Evolutionary conservation across 2,888 invertebrate genomes (phyloP).

Genomic region (Physocephala rufipes): DNA sequence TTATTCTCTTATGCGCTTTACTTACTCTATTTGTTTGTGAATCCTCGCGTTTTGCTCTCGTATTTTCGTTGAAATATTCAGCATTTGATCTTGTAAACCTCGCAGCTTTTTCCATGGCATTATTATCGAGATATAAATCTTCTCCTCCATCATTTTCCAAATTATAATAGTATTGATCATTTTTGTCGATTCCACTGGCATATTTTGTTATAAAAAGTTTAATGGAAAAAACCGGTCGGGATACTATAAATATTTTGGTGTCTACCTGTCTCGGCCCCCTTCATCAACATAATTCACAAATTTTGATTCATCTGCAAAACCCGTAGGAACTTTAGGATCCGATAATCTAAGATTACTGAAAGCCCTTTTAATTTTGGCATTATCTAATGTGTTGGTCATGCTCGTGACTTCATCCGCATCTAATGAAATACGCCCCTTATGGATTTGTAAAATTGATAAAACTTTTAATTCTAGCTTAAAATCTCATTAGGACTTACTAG

Average conservation of each 20-base stretch:
- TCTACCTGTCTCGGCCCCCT: conserved; percentile 38
- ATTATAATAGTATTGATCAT: conserved; percentile 18
- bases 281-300: conserved; percentile 40
- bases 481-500: conserved; percentile 19
- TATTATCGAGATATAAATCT: not conserved
- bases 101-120: conserved; percentile 19
- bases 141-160: conserved; percentile 41
- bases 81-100: too few relatives aligned
- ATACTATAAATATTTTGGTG: too few relatives aligned
- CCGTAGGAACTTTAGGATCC: conserved; percentile 54
- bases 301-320: conserved; percentile 52
- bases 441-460: not conserved
- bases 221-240: too few relatives aligned
- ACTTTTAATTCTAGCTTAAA: not conserved
- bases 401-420: conserved; percentile 41
- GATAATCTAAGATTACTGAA: conserved; percentile 54
- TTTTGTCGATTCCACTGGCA: not conserved
- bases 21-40: conserved; percentile 31
- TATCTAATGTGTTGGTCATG: conserved; percentile 51
- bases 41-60: conserved; percentile 46
- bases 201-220: conserved; percentile 17
- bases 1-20: not conserved
- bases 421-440: not conserved
- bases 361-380: conserved; percentile 56
- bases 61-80: conserved; percentile 29